Evolutionary conservation across 1,140 invertebrate genomes (phyloP), one percentile per base, ranked within the genome.

Genomic region (Onthophagus taurus): DNA sequence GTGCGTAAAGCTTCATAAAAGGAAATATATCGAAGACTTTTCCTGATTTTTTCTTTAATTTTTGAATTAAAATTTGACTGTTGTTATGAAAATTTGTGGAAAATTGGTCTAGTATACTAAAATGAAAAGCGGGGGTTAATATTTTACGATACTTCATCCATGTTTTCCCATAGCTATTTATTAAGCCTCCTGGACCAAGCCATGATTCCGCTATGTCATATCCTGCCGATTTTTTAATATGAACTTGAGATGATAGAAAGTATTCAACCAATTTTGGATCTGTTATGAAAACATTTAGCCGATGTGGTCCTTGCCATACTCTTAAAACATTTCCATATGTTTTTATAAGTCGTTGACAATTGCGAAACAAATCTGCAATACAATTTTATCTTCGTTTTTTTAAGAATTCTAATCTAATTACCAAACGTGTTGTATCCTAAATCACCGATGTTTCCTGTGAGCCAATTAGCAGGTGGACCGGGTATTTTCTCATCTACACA

Each of bases 111-210:
- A 93, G 64, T 38, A 91, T 85, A 54, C 81, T 80, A 55, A 89
- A 89, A 63, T 91, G 89, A 58, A 94, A 94, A 0, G 86, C 79
- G 6, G 89, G 88, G 2, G 85, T 85, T 9, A 94, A 66, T 35
- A 91, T 71, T 64, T 85, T 89, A 12, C 89, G 69, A 12, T 85
- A 68, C 9, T 68, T 65, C 31, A 75, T 73, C 89, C 89, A 94
- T 58, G 85, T 85, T 11, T 19, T 42, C 30, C 41, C 41, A 8
- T 14, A 9, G 29, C 29, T 42, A 19, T 42, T 42, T 18, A 42
- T 42, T 31, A 42, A 12, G n/a, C n/a, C n/a, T 20, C 41, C 41
- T 20, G 30, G 26, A 1, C 41, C 41, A 4, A 42, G 16, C 41
- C 41, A 42, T 20, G 30, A 2, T 31, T 31, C 14, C 16, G 31